Evolutionary conservation across 2,888 invertebrate species (phyloP), one percentile per base, ranked within the genome.

Genomic region (Lucinisca nassula): DNA sequence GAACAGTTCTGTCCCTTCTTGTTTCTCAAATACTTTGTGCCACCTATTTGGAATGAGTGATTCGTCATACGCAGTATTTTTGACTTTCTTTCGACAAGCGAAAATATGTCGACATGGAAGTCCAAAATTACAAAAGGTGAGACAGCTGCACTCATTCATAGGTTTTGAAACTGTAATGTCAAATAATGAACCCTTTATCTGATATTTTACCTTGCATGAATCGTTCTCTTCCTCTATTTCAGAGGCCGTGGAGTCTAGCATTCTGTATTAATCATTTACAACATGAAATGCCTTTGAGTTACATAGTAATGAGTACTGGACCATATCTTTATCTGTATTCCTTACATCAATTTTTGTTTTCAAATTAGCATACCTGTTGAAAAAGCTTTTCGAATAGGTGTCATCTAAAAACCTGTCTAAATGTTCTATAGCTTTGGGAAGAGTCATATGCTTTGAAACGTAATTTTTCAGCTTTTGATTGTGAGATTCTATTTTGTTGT

Each of bases 81-180:
- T 40, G 74, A 45, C 3, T 27, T 45, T 4, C 30, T 45, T 74
- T 45, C 74, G 2, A n/a, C 74, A 74, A 1, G 45, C 74, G 17
- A 74, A 74, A 45, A 74, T 74, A 21, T 74, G 74, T 27, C 74
- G 38, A n/a, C 74, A 74, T 21, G 74, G 74, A 6, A 74, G 35
- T 74, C 40, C 40, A 24, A 74, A 74, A 45, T 74, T 74, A 49
- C 40, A 74, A 17, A 45, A 74, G 12, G 40, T 40, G 1, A 74
- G 40, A 24, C 74, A 74, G 2, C 27, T 74, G 24, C 74, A 74
- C 17, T 74, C 49, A 27, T 27, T 17, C 40, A 74, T 45, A 2
- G 40, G 27, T 45, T 40, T 45, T 17, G 74, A 40, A 2, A 74
- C 74, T 8, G 74, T 30, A 6, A 27, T 45, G n/a, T 14, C 21